Evolutionary conservation across 2,113 vertebrate species (phyloP), one percentile per base, ranked within the genome.

Genomic region (Ploceus nigricollis): DNA sequence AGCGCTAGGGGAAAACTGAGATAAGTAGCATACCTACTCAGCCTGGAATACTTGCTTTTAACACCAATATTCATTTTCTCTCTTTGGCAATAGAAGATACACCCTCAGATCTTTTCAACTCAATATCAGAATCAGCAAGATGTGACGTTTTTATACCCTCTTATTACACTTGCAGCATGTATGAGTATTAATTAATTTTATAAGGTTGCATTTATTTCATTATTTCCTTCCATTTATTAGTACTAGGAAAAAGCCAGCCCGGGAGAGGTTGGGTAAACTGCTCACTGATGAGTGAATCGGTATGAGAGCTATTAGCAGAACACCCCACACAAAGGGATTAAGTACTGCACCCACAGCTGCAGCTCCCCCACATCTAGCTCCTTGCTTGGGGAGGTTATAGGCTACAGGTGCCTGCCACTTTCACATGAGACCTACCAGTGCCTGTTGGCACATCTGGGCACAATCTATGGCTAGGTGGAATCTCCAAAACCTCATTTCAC

Each of bases 1-100:
- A 69, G 23, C 42, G 1, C 37, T 45, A n/a, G 30, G 23, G 14
- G 0, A 64, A 44, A 64, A 10, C 0, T 1, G 6, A 78, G n/a
- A 33, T 21, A 10, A 3, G 30, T 37, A 17, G 40, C 31, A 6
- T 28, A 56, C 17, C 39, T 39, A 5, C 56, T 82, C 47, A 42
- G 42, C 44, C 18, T 9, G 4, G 3, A 58, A 23, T n/a, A 64
- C 44, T 47, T 51, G 20, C 81, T 58, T 72, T 82, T 24, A 19
- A 57, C 33, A 56, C 22, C 1, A 68, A 25, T 28, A 56, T 16
- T 47, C 4, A 33, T 77, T 69, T 81, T 73, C 53, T 69, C 42
- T 5, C 50, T 44, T 57, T 1, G 2, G 28, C 60, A 13, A 3
- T 7, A 11, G 54, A 35, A 72, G 48, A 19, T 75, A 56, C 9